Base-by-base conservation (phyloP, 2,888 invertebrate species). In the Scaptomyza tumidula region DNA sequence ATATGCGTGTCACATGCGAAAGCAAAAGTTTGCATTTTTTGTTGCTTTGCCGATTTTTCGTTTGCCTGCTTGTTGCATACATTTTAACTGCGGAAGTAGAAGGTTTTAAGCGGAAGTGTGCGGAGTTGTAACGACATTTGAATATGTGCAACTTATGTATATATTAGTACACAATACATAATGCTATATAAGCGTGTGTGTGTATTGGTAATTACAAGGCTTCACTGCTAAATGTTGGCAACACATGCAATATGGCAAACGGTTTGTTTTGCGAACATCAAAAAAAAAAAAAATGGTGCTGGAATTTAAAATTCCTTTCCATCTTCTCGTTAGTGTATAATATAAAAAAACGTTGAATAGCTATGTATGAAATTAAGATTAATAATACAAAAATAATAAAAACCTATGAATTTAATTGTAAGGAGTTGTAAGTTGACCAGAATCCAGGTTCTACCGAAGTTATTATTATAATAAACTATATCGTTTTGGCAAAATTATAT, bases 51-150 rank as follows among this genome's bases (percentile, higher is more conserved):
- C n/a, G 43, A 71, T 60, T 72, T 60, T 72, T 55, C 31, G 53
- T 41, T 52, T 41, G 63, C 73, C 70, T 58, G 76, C 73, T 75
- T 58, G 76, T 60, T 72, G 59, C 71, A 64, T 78, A 78, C 66
- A 49, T 60, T 84, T 74, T 56, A 56, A 56, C 65, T 63, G 72
- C 87, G 82, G 82, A 83, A 81, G 87, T 81, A 29, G 76, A 83
- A 82, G 85, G 85, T 83, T 83, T 81, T 77, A 70, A 85, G 62
- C 83, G 83, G 83, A 83, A 87, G 83, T 87, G 67, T 72, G 77
- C 75, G 61, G 70, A 68, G 82, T 62, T 85, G 76, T 76, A 79
- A 64, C 73, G 58, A 77, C 75, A 64, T 73, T 56, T 55, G 53
- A 48, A 48, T 39, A 45, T 61, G 48, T 61, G 50, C 33, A 24